Conservation (phyloP, 2,113 vertebrate genomes). For the Benitochromis conjunctus region DNA sequence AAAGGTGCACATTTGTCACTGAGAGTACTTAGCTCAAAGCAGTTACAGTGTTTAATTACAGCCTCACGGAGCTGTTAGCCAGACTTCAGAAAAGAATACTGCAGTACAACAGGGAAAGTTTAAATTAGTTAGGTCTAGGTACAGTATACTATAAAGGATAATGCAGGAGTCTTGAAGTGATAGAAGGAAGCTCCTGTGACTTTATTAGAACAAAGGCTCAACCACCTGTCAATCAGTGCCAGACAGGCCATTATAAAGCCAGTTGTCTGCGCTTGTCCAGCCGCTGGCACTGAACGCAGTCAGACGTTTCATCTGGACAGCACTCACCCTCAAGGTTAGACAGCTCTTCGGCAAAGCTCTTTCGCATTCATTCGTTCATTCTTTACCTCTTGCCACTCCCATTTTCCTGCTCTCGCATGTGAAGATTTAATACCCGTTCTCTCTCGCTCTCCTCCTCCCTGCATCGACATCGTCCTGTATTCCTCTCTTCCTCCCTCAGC, state of each 20-base stretch:
- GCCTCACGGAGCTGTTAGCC: not conserved
- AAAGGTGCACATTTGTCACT: not conserved
- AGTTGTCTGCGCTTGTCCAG: slow-evolving; percentile 30
- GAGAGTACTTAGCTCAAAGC: not conserved
- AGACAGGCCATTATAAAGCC: slow-evolving; percentile 46
- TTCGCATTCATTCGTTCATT: slow-evolving; percentile 16
- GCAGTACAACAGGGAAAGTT: not conserved
- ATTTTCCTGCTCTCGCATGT: slow-evolving; percentile 12
- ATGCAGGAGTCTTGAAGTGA: slow-evolving; percentile 12
- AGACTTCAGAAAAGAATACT: not conserved
- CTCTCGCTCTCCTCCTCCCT: not conserved
- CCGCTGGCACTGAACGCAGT: slow-evolving; percentile 15
- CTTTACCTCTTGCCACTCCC: not conserved
- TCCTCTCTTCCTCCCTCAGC: not conserved
- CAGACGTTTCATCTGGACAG: slow-evolving; percentile 31
- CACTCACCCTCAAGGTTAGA: slow-evolving; percentile 45
- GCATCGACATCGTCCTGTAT: not conserved
- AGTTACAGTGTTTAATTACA: not conserved
- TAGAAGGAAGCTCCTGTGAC: not conserved
- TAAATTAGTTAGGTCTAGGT: not conserved
- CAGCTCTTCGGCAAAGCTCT: slow-evolving; percentile 6
- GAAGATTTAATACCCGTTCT: slow-evolving; percentile 41
- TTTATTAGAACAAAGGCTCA: slow-evolving; percentile 23
- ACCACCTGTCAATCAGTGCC: slow-evolving; percentile 51
- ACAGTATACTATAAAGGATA: not conserved